phyloP scores from a whole-genome alignment of 2,797 vertebrate species.

The Gephyroberyx darwinii region DNA sequence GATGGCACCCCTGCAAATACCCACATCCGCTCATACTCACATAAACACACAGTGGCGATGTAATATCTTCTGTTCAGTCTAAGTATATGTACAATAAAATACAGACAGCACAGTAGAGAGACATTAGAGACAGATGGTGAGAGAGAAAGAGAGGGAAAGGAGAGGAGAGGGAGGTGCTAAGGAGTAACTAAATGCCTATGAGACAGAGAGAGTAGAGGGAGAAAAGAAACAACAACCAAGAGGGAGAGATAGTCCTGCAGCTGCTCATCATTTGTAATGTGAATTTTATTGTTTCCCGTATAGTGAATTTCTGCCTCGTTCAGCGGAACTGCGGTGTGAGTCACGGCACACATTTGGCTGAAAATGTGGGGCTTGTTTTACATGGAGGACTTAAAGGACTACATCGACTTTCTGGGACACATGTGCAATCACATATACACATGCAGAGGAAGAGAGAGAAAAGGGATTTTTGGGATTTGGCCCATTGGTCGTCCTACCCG shows the following conservation, averaged over 20 bases:
- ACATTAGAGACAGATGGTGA: not conserved
- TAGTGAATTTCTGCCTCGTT: not conserved
- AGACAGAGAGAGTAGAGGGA: not conserved
- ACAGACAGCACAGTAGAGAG: not conserved
- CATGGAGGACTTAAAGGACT: not conserved
- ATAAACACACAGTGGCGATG: not conserved
- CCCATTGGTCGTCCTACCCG: too few relatives aligned
- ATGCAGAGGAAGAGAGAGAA: too few relatives aligned
- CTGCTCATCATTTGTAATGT: constrained; percentile 16
- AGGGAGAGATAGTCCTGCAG: not conserved
- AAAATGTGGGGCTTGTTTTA: not conserved
- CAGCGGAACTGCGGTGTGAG: not conserved
- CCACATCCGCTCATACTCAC: not conserved
- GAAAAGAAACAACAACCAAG: not conserved
- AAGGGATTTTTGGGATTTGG: too few relatives aligned
- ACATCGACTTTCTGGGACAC: too few relatives aligned
- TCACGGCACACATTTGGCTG: not conserved
- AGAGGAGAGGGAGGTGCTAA: not conserved
- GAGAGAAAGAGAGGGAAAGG: too few relatives aligned
- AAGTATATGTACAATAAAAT: too few relatives aligned
- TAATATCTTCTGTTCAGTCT: too few relatives aligned
- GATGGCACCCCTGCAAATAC: not conserved
- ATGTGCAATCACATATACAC: too few relatives aligned
- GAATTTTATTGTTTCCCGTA: not conserved
- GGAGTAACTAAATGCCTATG: too few relatives aligned